These are phyloP conservation scores for Pelodiscus sinensis DNA, from an alignment of 2,113 vertebrate species.

Conservation along the genomic window DNA sequence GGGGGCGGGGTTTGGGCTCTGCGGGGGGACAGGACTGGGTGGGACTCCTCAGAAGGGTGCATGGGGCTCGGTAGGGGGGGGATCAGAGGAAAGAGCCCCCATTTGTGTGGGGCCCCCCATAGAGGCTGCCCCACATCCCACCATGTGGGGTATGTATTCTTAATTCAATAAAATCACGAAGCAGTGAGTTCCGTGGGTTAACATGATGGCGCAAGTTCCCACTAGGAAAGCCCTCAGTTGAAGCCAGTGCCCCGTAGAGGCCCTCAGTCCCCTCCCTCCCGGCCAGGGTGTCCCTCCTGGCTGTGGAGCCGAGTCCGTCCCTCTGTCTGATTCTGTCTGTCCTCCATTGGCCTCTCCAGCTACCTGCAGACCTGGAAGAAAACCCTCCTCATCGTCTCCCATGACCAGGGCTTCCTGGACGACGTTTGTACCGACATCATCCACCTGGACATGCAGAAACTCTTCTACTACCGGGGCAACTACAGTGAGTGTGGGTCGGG, in stretches of 20 bases:
- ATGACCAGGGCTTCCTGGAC: slow-evolving; percentile 94
- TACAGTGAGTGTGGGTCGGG: slow-evolving; percentile 81
- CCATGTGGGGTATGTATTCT: not conserved
- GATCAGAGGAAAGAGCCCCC: no score
- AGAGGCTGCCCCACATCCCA: no score
- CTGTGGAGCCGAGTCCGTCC: not conserved
- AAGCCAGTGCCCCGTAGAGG: not conserved
- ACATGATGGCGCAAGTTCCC: not conserved
- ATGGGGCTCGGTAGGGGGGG: no score
- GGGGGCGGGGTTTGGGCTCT: not conserved
- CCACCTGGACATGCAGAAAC: slow-evolving; percentile 89
- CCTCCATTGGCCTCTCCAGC: slow-evolving; percentile 64
- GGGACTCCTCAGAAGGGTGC: not conserved
- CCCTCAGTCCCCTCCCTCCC: not conserved
- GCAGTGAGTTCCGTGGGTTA: not conserved
- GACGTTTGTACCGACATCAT: slow-evolving; percentile 94
- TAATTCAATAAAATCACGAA: not conserved
- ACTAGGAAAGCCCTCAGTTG: not conserved
- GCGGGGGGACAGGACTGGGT: no score
- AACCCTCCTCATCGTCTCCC: slow-evolving; percentile 92
- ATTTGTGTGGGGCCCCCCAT: no score
- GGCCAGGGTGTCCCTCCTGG: no score
- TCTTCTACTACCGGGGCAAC: slow-evolving; percentile 93
- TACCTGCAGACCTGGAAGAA: slow-evolving; percentile 95
- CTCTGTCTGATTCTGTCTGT: not conserved